Conservation (phyloP, 2,888 invertebrate genomes). For the Cheilosia vernalis region DNA sequence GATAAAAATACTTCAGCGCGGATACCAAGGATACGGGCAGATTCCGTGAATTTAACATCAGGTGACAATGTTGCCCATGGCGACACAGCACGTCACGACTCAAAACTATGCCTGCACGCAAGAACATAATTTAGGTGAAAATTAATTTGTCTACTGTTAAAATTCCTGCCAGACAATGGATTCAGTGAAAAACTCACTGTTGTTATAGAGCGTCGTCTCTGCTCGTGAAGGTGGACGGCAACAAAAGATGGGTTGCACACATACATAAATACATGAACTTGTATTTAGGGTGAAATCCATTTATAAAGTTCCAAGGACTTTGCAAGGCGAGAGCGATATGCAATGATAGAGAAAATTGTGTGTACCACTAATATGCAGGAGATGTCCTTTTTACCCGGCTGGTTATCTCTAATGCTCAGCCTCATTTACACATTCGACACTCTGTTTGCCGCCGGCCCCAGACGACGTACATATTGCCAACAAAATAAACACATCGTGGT, state of each 20-base stretch:
- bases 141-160: constrained; percentile 47
- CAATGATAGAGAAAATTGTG: constrained; percentile 3
- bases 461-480: not conserved
- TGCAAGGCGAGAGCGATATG: not conserved
- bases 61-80: constrained; percentile 3
- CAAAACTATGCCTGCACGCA: constrained; percentile 49
- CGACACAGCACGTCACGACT: constrained; percentile 6
- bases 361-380: constrained; percentile 16
- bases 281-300: constrained; percentile 57
- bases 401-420: not conserved
- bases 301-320: constrained; percentile 61
- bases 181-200: constrained; percentile 29
- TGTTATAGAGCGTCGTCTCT: not conserved
- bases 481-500: constrained; percentile 12
- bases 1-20: not conserved
- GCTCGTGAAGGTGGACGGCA: not conserved
- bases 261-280: constrained; percentile 11
- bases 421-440: not conserved
- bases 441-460: constrained; percentile 1
- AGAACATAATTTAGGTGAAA: constrained; percentile 53
- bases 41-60: constrained; percentile 17
- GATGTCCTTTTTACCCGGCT: constrained; percentile 17
- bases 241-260: constrained; percentile 22
- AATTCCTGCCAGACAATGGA: constrained; percentile 45
- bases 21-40: constrained; percentile 1